Evolutionary conservation across 2,888 invertebrate species (phyloP).

Genomic region (Ochropleura plecta): DNA sequence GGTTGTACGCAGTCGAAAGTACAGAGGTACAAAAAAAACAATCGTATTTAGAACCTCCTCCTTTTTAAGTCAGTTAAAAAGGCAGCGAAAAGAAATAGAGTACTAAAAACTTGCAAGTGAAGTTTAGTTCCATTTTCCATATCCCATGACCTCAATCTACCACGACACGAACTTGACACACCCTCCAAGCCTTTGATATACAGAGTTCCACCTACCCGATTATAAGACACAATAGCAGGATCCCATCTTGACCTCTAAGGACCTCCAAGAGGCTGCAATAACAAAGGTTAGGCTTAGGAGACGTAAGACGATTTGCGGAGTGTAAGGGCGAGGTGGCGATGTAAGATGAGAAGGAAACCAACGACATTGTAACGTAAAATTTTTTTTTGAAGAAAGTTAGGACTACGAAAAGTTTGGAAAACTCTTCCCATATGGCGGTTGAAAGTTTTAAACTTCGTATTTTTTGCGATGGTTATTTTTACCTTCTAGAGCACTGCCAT

Average conservation of each 20-base stretch:
- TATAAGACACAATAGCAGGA: slow-evolving; percentile 45
- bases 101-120: neutral
- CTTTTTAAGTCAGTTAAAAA: too few relatives aligned
- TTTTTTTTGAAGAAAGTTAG: neutral
- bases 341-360: neutral
- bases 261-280: slow-evolving; percentile 43
- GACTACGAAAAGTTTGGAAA: neutral
- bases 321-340: slow-evolving; percentile 15
- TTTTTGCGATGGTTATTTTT: neutral
- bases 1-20: too few relatives aligned
- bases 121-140: neutral
- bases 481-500: neutral
- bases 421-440: neutral
- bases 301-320: slow-evolving; percentile 49
- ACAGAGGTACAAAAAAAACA: too few relatives aligned
- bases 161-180: neutral
- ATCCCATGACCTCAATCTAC: slow-evolving; percentile 13
- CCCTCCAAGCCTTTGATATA: neutral
- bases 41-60: too few relatives aligned
- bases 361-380: neutral
- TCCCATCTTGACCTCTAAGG: slow-evolving; percentile 50
- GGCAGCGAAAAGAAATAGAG: too few relatives aligned
- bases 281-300: slow-evolving; percentile 41
- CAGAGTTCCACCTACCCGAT: slow-evolving; percentile 45
- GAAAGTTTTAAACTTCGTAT: neutral